Base-by-base conservation (phyloP, 2,888 invertebrate species). In the Tachystola acroxantha region DNA sequence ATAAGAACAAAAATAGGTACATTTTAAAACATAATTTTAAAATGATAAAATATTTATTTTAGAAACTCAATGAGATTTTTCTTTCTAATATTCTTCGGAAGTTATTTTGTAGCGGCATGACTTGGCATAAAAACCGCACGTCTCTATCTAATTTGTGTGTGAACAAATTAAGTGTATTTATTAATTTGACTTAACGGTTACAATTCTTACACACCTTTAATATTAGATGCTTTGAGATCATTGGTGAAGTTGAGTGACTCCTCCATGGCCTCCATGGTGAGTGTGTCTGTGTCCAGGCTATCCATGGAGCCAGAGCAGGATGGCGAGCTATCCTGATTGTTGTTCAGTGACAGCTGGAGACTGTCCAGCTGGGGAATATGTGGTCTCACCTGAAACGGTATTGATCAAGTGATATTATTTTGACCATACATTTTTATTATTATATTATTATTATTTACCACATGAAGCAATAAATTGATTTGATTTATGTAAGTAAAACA, bases 331-430 rank as follows among this genome's bases (percentile, higher is more conserved):
- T 86, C 85, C 1, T 76, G 67, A 41, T 80, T 86, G 11, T 69
- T 58, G 40, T 68, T 76, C 40, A 88, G 50, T 32, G 81, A 70
- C 35, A 91, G 63, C 57, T 91, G 91, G 43, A 91, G 69, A 47
- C 88, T 90, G 31, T 91, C 91, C 39, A 91, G 66, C 59, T 91
- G 91, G 39, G 91, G 91, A 76, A 92, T 91, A 44, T 91, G 89
- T 7, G 92, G 91, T 46, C 90, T 79, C 45, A 91, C 90, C 91
- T 91, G 27, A 1, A 27, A 27, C 4, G n/a, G n/a, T n/a, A n/a
- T n/a, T n/a, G n/a, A n/a, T n/a, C n/a, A n/a, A n/a, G 4, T 6
- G 7, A 6, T 7, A 20, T 6, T 6, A 20, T 20, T 20, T 7
- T 20, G 7, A 6, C 7, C n/a, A 25, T 10, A 25, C 25, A 25